Evolutionary conservation across 1,140 invertebrate genomes (phyloP).

Genomic region (Littorina saxatilis): DNA sequence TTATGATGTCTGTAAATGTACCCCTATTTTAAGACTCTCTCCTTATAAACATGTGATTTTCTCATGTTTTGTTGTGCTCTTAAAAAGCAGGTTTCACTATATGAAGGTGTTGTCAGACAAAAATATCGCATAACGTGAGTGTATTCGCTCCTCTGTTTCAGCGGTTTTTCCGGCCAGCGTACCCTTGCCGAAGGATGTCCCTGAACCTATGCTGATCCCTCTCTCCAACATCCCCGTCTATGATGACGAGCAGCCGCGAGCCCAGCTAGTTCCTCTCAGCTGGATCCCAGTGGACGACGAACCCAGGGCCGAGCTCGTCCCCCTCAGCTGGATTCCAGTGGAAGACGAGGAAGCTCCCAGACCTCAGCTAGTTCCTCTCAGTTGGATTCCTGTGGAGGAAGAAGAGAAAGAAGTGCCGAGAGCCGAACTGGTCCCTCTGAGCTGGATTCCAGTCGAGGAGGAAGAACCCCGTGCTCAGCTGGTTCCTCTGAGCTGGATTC

Average conservation of each 20-base stretch:
- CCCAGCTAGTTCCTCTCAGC: constrained; percentile 29
- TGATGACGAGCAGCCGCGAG: too few relatives aligned
- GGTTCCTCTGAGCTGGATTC: constrained; percentile 13
- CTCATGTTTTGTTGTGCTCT: too few relatives aligned
- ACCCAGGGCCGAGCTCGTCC: background rate
- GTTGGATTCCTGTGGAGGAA: constrained; percentile 6
- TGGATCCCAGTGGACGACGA: constrained; percentile 7
- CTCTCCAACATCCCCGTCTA: constrained; percentile 33
- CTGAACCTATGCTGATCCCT: constrained; percentile 15
- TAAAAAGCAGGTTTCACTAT: too few relatives aligned
- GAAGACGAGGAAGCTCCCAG: background rate
- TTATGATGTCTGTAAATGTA: too few relatives aligned
- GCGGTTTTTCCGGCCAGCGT: too few relatives aligned
- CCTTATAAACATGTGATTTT: too few relatives aligned
- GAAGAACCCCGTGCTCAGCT: background rate
- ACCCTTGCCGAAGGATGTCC: background rate
- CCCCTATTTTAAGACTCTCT: too few relatives aligned
- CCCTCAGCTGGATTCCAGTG: constrained; percentile 32
- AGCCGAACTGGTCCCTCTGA: constrained; percentile 12
- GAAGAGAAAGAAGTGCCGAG: background rate
- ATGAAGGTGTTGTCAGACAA: too few relatives aligned
- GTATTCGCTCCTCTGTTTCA: too few relatives aligned
- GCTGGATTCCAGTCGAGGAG: constrained; percentile 4
- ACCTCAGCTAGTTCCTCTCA: constrained; percentile 29
- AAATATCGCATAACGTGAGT: too few relatives aligned